phyloP scores from a whole-genome alignment of 2,888 invertebrate genomes.

The Fragum fragum region DNA sequence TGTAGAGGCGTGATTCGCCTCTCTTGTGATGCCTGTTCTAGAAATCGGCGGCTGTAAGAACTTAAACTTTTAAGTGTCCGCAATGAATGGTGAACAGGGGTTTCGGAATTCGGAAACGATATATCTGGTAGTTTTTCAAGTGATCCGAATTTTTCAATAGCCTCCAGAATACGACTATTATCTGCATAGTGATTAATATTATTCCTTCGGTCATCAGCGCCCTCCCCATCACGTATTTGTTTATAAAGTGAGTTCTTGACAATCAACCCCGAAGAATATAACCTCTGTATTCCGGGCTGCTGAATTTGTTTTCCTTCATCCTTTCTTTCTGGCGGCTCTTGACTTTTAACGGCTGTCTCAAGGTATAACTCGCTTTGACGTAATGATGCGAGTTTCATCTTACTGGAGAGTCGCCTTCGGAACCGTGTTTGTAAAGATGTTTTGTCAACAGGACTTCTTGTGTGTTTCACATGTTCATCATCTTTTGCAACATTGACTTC shows the following conservation, averaged over 20 bases:
- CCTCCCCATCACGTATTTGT: slow-evolving; percentile 43
- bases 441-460: slow-evolving; percentile 32
- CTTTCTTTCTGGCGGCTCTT: slow-evolving; percentile 24
- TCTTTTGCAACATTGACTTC: background rate
- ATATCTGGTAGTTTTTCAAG: slow-evolving; percentile 64
- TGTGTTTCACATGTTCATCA: background rate
- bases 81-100: slow-evolving; percentile 34
- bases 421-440: slow-evolving; percentile 52
- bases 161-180: slow-evolving; percentile 50
- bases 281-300: slow-evolving; percentile 48
- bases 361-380: slow-evolving; percentile 33
- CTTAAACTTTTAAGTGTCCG: slow-evolving; percentile 53
- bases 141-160: slow-evolving; percentile 61
- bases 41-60: slow-evolving; percentile 46
- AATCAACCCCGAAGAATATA: slow-evolving; percentile 63
- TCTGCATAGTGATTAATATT: slow-evolving; percentile 31
- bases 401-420: slow-evolving; percentile 45
- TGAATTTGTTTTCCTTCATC: slow-evolving; percentile 30
- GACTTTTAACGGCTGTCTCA: slow-evolving; percentile 24
- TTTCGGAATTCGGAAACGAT: slow-evolving; percentile 23
- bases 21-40: slow-evolving; percentile 28
- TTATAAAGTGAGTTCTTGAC: slow-evolving; percentile 62
- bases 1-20: slow-evolving; percentile 17
- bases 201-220: slow-evolving; percentile 25
- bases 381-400: slow-evolving; percentile 42